Evolutionary conservation across 2,797 vertebrate genomes (phyloP).

Genomic region (Pampus argenteus): DNA sequence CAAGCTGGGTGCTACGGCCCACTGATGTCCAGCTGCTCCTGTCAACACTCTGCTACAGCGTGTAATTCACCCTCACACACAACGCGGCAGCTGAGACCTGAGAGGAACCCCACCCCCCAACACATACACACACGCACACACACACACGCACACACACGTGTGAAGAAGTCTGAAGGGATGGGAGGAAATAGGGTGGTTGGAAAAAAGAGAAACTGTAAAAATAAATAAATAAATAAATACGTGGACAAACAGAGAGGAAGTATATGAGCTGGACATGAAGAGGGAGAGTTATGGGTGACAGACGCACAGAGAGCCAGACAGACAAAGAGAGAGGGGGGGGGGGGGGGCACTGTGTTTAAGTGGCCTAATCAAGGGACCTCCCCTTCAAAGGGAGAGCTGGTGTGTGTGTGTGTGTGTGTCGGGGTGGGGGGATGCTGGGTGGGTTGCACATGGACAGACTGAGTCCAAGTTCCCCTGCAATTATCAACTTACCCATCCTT

Average conservation of each 20-base stretch:
- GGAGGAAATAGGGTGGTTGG: slow-evolving; percentile 48
- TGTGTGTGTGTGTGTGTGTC: slow-evolving; percentile 62
- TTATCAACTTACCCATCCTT: slow-evolving; percentile 79
- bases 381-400: slow-evolving; percentile 70
- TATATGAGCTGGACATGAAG: slow-evolving; percentile 31
- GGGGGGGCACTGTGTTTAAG: slow-evolving; percentile 67
- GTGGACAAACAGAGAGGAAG: slow-evolving; percentile 59
- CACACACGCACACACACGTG: slow-evolving; percentile 37
- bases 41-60: slow-evolving; percentile 94
- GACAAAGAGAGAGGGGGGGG: slow-evolving; percentile 51
- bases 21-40: slow-evolving; percentile 96
- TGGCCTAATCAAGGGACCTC: slow-evolving; percentile 79
- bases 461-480: slow-evolving; percentile 81
- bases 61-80: slow-evolving; percentile 89
- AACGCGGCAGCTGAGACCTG: slow-evolving; percentile 90
- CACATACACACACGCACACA: slow-evolving; percentile 30
- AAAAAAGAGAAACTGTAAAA: slow-evolving; percentile 43
- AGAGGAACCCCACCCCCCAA: slow-evolving; percentile 34
- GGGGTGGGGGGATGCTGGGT: slow-evolving; percentile 24
- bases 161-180: slow-evolving; percentile 16
- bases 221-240: slow-evolving; percentile 44
- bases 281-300: slow-evolving; percentile 58
- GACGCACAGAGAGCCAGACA: slow-evolving; percentile 63
- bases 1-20: slow-evolving; percentile 72
- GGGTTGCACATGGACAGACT: slow-evolving; percentile 71